These are phyloP conservation scores for Heliconius nattereri DNA, from an alignment of 1,140 invertebrate genomes.

Conservation along the genomic window DNA sequence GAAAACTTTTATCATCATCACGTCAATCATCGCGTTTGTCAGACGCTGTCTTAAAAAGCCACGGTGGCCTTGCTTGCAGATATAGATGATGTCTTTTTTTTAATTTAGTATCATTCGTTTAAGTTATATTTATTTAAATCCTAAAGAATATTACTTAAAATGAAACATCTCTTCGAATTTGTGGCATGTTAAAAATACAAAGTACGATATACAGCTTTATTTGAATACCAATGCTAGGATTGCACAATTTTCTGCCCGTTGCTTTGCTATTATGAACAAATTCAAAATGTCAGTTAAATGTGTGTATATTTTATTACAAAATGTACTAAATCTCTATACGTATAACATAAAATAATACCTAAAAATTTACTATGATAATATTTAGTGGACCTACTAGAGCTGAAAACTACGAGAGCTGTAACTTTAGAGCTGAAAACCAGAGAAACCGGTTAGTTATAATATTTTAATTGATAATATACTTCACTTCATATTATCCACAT, in stretches of 20 bases:
- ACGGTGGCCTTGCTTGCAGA: no score
- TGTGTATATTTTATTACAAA: not conserved
- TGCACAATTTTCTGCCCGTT: constrained; percentile 7
- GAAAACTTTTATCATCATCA: no score
- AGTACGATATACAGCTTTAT: constrained; percentile 8
- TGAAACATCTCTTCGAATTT: constrained; percentile 5
- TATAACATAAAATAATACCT: not conserved
- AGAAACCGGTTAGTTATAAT: no score
- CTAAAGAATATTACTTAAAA: not conserved
- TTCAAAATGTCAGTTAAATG: constrained; percentile 10
- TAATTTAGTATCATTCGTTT: no score
- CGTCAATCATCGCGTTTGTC: no score
- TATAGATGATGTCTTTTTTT: not conserved
- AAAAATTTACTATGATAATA: not conserved
- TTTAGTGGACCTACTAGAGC: no score
- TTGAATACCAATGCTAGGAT: constrained; percentile 14
- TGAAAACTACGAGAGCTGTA: no score
- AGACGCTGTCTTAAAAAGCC: no score
- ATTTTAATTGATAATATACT: no score
- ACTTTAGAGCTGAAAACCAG: no score
- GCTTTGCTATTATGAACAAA: constrained; percentile 14
- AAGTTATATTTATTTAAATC: not conserved
- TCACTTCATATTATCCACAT: no score
- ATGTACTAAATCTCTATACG: not conserved
- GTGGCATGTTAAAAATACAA: constrained; percentile 15